These are phyloP conservation scores for Myanophis thanlyinensis DNA, from an alignment of 2,113 vertebrate species.

Conservation along the genomic window DNA sequence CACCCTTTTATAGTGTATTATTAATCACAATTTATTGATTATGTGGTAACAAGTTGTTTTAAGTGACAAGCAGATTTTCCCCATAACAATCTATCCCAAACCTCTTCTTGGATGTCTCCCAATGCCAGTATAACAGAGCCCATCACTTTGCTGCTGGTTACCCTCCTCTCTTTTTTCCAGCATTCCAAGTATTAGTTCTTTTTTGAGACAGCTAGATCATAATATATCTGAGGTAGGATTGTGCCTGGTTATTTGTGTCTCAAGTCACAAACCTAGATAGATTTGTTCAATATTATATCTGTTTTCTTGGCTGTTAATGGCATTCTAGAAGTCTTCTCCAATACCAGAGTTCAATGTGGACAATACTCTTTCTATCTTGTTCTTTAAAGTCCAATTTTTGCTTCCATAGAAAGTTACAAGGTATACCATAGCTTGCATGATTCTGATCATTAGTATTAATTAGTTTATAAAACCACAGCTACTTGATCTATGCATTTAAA, in stretches of 20 bases:
- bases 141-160: background rate
- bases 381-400: background rate
- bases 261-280: background rate
- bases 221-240: background rate
- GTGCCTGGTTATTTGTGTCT: background rate
- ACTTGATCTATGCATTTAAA: slow-evolving; percentile 10
- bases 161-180: background rate
- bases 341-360: background rate
- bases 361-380: background rate
- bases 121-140: background rate
- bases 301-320: background rate
- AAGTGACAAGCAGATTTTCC: background rate
- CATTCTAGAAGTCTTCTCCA: background rate
- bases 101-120: background rate
- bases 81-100: background rate
- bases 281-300: background rate
- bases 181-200: background rate
- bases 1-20: background rate
- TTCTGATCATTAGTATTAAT: background rate
- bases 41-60: background rate
- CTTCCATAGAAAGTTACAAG: background rate
- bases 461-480: background rate
- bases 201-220: background rate
- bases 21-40: background rate
- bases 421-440: background rate